These are phyloP conservation scores for Gymnopithys bicolor DNA, from an alignment of 2,797 vertebrate genomes.

Conservation along the genomic window DNA sequence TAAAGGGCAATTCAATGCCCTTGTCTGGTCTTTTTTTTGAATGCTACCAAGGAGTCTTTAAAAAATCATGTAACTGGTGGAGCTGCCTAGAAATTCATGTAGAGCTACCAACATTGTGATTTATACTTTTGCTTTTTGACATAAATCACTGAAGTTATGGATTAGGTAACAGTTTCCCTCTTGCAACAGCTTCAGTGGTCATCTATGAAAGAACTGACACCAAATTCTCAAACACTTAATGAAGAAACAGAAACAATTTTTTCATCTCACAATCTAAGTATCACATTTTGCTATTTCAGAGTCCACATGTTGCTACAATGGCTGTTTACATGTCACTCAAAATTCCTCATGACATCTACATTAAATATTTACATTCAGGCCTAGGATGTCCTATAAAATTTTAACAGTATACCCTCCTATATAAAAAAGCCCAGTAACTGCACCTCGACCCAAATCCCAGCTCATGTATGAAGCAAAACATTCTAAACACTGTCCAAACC, in stretches of 20 bases:
- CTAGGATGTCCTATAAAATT: neutral
- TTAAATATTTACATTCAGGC: conserved; percentile 27
- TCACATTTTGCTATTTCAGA: neutral
- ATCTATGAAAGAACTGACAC: neutral
- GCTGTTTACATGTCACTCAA: neutral
- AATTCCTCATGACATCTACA: neutral
- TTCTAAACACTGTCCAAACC: neutral
- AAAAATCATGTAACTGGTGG: neutral
- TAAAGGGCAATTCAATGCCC: neutral
- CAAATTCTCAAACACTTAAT: neutral
- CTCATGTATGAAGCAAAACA: neutral
- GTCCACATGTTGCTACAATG: neutral
- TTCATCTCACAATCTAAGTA: neutral
- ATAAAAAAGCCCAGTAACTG: neutral
- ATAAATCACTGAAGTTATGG: neutral
- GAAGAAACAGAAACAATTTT: neutral
- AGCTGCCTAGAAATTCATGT: neutral
- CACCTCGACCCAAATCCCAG: neutral
- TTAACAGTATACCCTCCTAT: neutral
- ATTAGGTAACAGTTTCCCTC: neutral
- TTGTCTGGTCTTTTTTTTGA: neutral
- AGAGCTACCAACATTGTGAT: neutral
- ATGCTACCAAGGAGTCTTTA: neutral
- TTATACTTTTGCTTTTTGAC: neutral
- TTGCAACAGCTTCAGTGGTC: neutral